Conservation (phyloP, 2,888 invertebrate species). For the Margaritifera margaritifera region DNA sequence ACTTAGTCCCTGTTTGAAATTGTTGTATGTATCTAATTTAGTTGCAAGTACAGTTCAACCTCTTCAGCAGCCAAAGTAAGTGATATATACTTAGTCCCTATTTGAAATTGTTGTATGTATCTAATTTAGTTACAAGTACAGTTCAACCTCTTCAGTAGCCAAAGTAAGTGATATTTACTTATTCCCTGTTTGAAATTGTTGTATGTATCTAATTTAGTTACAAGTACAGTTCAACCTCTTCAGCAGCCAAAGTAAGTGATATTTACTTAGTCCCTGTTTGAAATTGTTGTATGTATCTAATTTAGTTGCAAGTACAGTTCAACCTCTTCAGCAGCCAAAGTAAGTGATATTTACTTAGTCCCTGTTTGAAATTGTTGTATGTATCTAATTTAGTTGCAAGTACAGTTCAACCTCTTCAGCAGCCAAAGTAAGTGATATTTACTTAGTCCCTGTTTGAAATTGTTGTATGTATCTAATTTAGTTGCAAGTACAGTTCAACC, state of each 20-base stretch:
- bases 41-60: no score
- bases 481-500: no score
- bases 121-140: no score
- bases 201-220: no score
- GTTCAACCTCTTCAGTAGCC: no score
- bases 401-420: no score
- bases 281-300: background rate
- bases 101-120: background rate
- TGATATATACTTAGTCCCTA: slow-evolving; percentile 1
- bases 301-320: no score
- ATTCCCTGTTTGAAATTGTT: background rate
- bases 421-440: slow-evolving; percentile 52
- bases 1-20: background rate
- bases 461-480: background rate
- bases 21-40: background rate
- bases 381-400: no score
- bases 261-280: background rate
- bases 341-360: slow-evolving; percentile 35
- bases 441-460: background rate
- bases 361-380: background rate
- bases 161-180: slow-evolving; percentile 46
- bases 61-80: no score
- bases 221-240: no score
- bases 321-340: no score
- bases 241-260: slow-evolving; percentile 59